These are phyloP conservation scores for Hucho hucho DNA, from an alignment of 2,113 vertebrate genomes.

Conservation along the genomic window DNA sequence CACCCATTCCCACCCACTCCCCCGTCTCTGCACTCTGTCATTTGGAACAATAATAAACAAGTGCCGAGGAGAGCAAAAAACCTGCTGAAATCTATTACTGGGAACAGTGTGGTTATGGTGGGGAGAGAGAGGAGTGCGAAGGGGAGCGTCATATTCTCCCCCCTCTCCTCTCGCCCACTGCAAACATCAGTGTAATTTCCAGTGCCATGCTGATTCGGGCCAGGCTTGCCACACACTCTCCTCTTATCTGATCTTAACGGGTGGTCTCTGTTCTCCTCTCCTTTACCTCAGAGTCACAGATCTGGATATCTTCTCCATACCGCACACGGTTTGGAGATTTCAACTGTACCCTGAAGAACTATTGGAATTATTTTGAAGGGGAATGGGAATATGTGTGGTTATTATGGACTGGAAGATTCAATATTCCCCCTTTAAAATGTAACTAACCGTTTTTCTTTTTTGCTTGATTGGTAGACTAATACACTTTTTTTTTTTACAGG, in stretches of 20 bases:
- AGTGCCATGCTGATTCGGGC: slow-evolving; percentile 70
- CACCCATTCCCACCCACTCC: too few species aligned
- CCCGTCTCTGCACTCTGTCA: slow-evolving; percentile 72
- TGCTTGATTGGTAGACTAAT: slow-evolving; percentile 25
- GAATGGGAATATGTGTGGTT: slow-evolving; percentile 42
- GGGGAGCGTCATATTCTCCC: slow-evolving; percentile 9
- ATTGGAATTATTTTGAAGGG: slow-evolving; percentile 44
- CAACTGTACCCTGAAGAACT: slow-evolving; percentile 29
- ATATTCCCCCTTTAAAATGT: slow-evolving; percentile 1
- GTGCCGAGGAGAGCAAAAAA: slow-evolving; percentile 50
- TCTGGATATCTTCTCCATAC: slow-evolving; percentile 57
- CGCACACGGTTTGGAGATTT: slow-evolving; percentile 37
- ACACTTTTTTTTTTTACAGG: slow-evolving; percentile 19
- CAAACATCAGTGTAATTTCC: slow-evolving; percentile 67
- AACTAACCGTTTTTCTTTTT: slow-evolving; percentile 29
- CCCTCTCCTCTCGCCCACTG: slow-evolving; percentile 18
- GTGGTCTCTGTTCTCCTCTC: slow-evolving; percentile 59
- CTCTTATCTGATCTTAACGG: slow-evolving; percentile 72
- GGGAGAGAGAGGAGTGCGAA: slow-evolving; percentile 21
- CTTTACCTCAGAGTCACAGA: slow-evolving; percentile 36
- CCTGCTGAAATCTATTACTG: slow-evolving; percentile 72
- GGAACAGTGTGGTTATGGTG: slow-evolving; percentile 60
- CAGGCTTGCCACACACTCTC: slow-evolving; percentile 64
- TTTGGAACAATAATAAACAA: slow-evolving; percentile 77
- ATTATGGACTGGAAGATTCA: slow-evolving; percentile 33